A percentile compares a stretch with the other conserved stretches of the same genome.
Evolutionary conservation across 2,888 invertebrate species (phyloP).

Genomic region (Dryadula phaetusa): DNA sequence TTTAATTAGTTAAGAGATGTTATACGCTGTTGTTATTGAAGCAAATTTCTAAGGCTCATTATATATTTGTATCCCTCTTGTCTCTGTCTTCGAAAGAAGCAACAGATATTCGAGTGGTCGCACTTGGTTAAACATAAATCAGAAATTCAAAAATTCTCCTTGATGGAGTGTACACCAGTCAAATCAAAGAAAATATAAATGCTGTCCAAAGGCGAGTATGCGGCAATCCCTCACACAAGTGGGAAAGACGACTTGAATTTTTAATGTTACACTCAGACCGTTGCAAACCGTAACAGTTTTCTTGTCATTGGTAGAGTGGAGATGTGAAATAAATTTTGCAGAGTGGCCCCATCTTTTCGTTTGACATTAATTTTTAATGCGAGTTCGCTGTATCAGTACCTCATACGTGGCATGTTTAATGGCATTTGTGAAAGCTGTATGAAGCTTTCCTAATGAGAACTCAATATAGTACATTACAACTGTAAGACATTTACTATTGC

Average conservation of each 20-base stretch:
- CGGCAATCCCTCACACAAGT: slow-evolving; percentile 84
- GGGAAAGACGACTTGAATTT: slow-evolving; percentile 83
- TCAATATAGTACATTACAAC: background rate
- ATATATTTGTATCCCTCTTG: background rate
- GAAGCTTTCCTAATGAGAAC: background rate
- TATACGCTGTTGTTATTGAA: background rate
- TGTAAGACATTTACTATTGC: background rate
- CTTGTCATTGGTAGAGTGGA: slow-evolving; percentile 83
- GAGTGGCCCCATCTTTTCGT: slow-evolving; percentile 85
- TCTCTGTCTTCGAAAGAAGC: background rate
- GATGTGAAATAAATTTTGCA: slow-evolving; percentile 84
- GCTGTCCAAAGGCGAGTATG: slow-evolving; percentile 82
- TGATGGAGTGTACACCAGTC: slow-evolving; percentile 53
- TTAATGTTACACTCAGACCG: slow-evolving; percentile 85
- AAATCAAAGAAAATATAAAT: slow-evolving; percentile 82
- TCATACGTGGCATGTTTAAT: slow-evolving; percentile 80
- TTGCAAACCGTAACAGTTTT: slow-evolving; percentile 85
- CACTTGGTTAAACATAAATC: slow-evolving; percentile 32
- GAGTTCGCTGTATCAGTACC: slow-evolving; percentile 72
- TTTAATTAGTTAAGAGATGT: slow-evolving; percentile 48
- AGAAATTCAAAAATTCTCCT: slow-evolving; percentile 45
- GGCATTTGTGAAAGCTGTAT: slow-evolving; percentile 70
- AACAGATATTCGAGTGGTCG: slow-evolving; percentile 22
- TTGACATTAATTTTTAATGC: slow-evolving; percentile 82
- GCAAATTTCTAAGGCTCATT: background rate